phyloP scores from a whole-genome alignment of 2,113 vertebrate genomes.

The Eurystomus gularis region DNA sequence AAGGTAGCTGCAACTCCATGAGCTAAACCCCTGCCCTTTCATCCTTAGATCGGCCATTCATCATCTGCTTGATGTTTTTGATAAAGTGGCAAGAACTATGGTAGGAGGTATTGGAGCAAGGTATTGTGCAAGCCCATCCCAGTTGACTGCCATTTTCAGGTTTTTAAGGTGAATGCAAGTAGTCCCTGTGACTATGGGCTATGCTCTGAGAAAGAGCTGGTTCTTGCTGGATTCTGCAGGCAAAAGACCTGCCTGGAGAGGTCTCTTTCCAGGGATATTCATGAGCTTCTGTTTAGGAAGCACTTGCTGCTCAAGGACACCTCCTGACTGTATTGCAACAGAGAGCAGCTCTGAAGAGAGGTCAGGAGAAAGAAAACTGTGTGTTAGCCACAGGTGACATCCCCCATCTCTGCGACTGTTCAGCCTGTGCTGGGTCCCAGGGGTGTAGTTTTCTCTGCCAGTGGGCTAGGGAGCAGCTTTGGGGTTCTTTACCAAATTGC shows the following conservation, averaged over 20 bases:
- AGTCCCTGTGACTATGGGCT: neutral
- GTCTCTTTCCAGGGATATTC: neutral
- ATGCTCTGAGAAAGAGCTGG: neutral
- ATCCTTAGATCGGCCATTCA: neutral
- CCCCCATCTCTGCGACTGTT: rapidly evolving
- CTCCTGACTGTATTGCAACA: rapidly evolving
- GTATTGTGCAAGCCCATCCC: neutral
- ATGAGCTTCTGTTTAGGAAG: neutral
- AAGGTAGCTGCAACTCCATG: neutral
- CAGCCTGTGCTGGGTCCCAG: too few relatives aligned
- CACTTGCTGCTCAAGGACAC: neutral
- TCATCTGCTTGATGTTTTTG: neutral
- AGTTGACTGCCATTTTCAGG: rapidly evolving
- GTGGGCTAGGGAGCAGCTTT: neutral
- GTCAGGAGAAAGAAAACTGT: neutral
- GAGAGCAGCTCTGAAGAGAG: neutral
- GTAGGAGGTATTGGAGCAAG: neutral
- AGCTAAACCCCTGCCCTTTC: neutral
- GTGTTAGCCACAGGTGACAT: neutral
- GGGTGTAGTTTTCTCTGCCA: too few relatives aligned
- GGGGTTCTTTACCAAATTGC: neutral
- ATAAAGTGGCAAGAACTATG: rapidly evolving
- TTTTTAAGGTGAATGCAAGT: neutral
- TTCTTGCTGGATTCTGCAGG: neutral
- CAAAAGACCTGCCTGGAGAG: neutral